Evolutionary conservation across 2,113 vertebrate species (phyloP).

Genomic region (Isurus oxyrinchus): DNA sequence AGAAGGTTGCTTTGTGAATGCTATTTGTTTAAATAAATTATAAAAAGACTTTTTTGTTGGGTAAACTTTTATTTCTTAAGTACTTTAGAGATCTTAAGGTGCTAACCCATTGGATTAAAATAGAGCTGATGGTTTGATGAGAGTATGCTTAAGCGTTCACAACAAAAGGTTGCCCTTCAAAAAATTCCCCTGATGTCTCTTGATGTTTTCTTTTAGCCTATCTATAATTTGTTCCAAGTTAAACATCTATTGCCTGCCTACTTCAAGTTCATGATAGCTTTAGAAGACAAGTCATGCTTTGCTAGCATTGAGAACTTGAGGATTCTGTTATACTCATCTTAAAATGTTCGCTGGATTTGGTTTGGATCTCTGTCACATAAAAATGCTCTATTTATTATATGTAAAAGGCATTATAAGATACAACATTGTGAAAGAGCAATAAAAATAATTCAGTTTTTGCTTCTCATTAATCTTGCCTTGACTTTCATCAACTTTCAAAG

Average conservation of each 20-base stretch:
- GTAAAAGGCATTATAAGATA: neutral
- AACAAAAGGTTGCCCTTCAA: neutral
- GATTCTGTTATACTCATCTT: neutral
- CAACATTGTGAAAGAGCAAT: neutral
- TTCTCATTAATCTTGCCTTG: neutral
- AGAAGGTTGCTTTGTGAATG: neutral
- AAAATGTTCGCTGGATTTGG: neutral
- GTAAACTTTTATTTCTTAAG: neutral
- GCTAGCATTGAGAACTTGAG: neutral
- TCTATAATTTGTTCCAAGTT: neutral
- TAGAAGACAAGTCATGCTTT: neutral
- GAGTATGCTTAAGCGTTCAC: neutral
- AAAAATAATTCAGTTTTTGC: constrained; percentile 20
- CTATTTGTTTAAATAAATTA: neutral
- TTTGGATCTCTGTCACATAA: neutral
- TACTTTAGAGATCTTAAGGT: neutral
- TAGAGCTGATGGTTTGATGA: neutral
- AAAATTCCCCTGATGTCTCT: neutral
- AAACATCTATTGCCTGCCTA: neutral
- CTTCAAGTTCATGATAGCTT: neutral
- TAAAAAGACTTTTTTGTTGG: neutral
- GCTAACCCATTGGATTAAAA: neutral
- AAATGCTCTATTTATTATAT: neutral
- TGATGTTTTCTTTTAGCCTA: neutral
- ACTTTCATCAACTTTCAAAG: constrained; percentile 28